A percentile compares a stretch with the other conserved stretches of the same genome.
These are phyloP conservation scores for Melopsittacus undulatus DNA, from an alignment of 2,797 vertebrate species.

Conservation along the genomic window DNA sequence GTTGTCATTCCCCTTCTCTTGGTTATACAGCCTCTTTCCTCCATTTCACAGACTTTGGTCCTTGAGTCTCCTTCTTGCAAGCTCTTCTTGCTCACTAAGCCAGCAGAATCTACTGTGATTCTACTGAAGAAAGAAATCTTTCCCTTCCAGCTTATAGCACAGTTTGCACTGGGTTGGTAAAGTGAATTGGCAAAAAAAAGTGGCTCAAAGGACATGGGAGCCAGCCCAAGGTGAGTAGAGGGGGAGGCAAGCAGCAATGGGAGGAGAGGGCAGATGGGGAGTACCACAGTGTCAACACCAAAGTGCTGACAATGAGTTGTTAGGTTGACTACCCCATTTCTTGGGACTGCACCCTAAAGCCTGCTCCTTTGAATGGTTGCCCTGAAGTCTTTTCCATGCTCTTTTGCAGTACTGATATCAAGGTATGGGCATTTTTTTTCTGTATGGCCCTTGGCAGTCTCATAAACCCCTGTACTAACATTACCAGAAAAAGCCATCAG, in stretches of 20 bases:
- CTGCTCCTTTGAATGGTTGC: background rate
- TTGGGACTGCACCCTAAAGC: background rate
- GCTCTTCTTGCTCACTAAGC: background rate
- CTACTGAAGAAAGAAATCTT: background rate
- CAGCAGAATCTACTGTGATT: background rate
- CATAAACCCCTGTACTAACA: background rate
- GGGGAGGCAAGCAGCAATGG: fast-evolving
- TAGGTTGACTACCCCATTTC: background rate
- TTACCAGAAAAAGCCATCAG: background rate
- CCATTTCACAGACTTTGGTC: background rate
- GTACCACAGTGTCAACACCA: background rate
- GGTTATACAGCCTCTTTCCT: background rate
- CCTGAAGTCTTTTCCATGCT: background rate
- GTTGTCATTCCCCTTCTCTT: background rate
- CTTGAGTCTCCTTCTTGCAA: background rate
- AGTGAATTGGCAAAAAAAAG: background rate
- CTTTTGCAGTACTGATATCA: background rate
- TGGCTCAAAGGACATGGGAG: background rate
- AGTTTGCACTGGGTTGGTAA: background rate
- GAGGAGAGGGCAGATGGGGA: background rate
- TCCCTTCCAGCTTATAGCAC: background rate
- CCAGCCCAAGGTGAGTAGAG: background rate
- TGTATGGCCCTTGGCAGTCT: background rate
- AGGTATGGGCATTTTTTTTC: background rate
- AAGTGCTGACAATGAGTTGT: background rate